Base-by-base conservation (phyloP, 2,888 invertebrate genomes). In the Fragum sueziense region DNA sequence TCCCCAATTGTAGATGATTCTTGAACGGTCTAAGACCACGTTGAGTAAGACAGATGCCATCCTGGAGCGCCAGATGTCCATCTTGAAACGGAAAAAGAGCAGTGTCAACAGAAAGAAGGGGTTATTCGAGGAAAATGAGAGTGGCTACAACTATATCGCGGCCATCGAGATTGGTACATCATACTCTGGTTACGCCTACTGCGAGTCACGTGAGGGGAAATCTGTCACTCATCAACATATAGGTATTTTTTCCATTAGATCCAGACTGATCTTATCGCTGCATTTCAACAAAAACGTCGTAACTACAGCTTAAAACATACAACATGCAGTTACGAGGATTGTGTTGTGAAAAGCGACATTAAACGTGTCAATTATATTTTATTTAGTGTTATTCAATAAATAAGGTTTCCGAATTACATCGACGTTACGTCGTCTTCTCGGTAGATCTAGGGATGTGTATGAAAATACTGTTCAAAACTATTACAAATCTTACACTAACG, bases 161-260 rank as follows among this genome's bases (percentile, higher is more conserved):
- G 84, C 84, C 25, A 74, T 84, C 51, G 84, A 84, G 54, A 79
- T 84, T 9, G 84, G 84, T 1, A 80, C 84, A 2, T 71, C 79
- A 4, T 84, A 74, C 54, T 84, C 84, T 11, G 80, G 84, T 0
- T 84, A 80, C 71, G 84, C 84, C 14, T 84, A 84, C 61, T 70
- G 68, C 47, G 59, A 57, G 27, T 65, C 76, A 34, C 73, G 79
- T 34, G 80, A 80, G 9, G 79, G 79, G 11, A 84, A 80, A 65
- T 57, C 76, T 6, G 61, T 80, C 20, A 67, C 76, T 14, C 79
- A 80, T 6, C 79, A 84, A 22, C 76, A 84, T 69, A 84, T 84
- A 33, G 78, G 81, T 81, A 61, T 2, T 33, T 17, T 61, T 31
- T 17, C 2, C 17, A n/a, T n/a, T n/a, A n/a, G n/a, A n/a, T n/a